Evolutionary conservation across 1,140 invertebrate species (phyloP).

Genomic region (Eurytemora carolleeae): DNA sequence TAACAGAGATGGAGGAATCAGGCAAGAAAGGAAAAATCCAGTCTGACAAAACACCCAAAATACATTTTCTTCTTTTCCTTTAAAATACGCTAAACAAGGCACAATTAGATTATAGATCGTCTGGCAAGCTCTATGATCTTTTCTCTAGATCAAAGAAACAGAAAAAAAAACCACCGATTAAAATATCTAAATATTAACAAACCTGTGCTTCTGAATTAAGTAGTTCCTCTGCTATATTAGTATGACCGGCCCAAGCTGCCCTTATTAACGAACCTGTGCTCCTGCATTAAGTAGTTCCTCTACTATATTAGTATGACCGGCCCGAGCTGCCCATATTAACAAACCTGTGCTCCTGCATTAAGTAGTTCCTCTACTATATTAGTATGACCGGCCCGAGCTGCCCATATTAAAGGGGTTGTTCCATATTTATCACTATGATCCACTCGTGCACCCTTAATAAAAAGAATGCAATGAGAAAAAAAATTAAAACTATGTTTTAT

Average conservation of each 20-base stretch:
- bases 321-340: constrained; percentile 86
- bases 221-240: constrained; percentile 60
- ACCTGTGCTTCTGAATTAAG: constrained; percentile 54
- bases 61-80: too few species aligned
- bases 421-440: constrained; percentile 43
- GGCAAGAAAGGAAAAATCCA: too few species aligned
- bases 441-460: background rate
- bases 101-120: too few species aligned
- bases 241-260: constrained; percentile 74
- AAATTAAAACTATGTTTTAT: too few species aligned
- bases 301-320: constrained; percentile 69
- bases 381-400: constrained; percentile 63
- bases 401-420: constrained; percentile 89
- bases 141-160: too few species aligned
- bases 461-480: too few species aligned
- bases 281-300: constrained; percentile 58
- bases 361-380: constrained; percentile 66
- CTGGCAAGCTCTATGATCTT: too few species aligned
- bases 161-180: too few species aligned
- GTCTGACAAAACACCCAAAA: too few species aligned
- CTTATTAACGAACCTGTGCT: constrained; percentile 60
- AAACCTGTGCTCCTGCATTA: constrained; percentile 50
- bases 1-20: too few species aligned
- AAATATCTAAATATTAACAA: too few species aligned
- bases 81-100: too few species aligned